Evolutionary conservation across 2,113 vertebrate species (phyloP), one percentile per base, ranked within the genome.

Genomic region (Mixornis gularis): DNA sequence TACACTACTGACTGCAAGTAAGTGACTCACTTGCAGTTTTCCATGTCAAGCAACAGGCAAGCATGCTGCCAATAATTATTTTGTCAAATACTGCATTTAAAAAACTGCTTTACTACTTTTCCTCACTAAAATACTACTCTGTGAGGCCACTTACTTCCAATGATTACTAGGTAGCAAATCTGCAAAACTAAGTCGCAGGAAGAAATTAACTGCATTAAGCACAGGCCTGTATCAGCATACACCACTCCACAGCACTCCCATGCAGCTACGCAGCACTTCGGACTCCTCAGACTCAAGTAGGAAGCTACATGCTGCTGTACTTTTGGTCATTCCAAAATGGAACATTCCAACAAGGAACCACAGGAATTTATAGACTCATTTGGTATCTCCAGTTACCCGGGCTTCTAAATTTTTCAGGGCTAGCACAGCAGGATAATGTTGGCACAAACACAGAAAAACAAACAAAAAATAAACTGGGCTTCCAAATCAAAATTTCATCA

Each of bases 1-100:
- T 48, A 38, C 0, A 2, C 22, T 49, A 58, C 0, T 41, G 32
- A 73, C 38, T 55, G 29, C 26, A 48, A 32, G 1, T 7, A 82
- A 55, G 8, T 4, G 10, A 41, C 21, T 88, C 25, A 53, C 40
- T 64, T 85, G 48, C 30, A 65, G 24, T 65, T 65, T 73, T 69
- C 27, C 26, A 13, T 2, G 26, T n/a, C 20, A 51, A 43, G 32
- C 26, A 77, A 84, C 22, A 66, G 0, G 1, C 34, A 66, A 63
- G 12, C 11, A 44, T 4, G 5, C 7, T 87, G 62, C 21, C 34
- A 71, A 43, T 3, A 46, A 70, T 7, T n/a, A 44, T 49, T 41
- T 41, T 82, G 43, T 66, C 17, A 74, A 90, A 32, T 1, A 10
- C 1, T 46, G 12, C 27, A 49, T 73, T 79, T 82, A 49, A 55